Base-by-base conservation (phyloP, 2,113 vertebrate genomes). In the Colius striatus region DNA sequence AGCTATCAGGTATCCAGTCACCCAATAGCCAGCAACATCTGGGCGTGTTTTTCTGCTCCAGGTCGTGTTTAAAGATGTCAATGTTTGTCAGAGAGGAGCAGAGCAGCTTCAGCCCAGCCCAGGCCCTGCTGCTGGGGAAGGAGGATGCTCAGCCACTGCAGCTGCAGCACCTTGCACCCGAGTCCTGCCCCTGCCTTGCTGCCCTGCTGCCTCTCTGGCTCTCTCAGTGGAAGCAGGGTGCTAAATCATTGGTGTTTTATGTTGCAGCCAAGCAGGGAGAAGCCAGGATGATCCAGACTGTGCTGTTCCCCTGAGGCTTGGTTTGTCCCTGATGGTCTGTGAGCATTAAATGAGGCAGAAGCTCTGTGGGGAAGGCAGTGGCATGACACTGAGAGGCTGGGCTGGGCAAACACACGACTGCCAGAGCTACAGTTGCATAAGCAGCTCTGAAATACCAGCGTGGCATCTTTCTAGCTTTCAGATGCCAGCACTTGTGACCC, bases 1-100 rank as follows among this genome's bases (percentile, higher is more conserved):
- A 51, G 85, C 92, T 92, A 94, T 94, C 87, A 71, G 91, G 84
- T 97, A 26, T 97, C 96, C 53, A 6, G 91, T 92, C 90, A 97
- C 84, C 57, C 41, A 85, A 48, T 4, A 70, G 84, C 82, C 76
- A 30, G 73, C 76, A 92, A 96, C 96, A 97, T 87, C 96, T 97
- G 97, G 96, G 94, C 11, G 87, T 96, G 94, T 96, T 97, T 96
- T 97, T 92, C 55, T 67, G 1, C 72, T 71, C 22, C 68, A 3
- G 55, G 4, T 67, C 4, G 13, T 38, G 67, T 92, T 96, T 60
- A 82, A 87, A 83, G 78, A 72, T 55, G 78, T 23, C 93, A 54
- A 13, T n/a, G 23, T 20, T 18, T 50, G 34, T 9, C 61, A 19
- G 75, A 27, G 78, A 9, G 8, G 73, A 61, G 73, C 82, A 36